Evolutionary conservation across 2,113 vertebrate genomes (phyloP).

Genomic region (Limanda limanda): DNA sequence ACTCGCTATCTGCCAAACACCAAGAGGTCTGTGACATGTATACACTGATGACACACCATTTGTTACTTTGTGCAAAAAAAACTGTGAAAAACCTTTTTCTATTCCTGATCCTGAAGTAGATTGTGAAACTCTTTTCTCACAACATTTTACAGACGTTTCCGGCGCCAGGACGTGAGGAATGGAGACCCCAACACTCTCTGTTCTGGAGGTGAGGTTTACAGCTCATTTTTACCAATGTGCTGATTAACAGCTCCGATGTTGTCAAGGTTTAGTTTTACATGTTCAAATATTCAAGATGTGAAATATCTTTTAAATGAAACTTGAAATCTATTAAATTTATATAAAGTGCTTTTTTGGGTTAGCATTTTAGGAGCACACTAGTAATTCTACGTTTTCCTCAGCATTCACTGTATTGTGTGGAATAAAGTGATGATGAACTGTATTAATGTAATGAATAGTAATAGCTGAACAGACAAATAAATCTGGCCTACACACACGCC

Average conservation of each 20-base stretch:
- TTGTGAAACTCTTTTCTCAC: neutral
- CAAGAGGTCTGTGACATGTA: slow-evolving; percentile 84
- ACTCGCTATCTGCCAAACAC: slow-evolving; percentile 94
- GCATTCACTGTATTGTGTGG: neutral
- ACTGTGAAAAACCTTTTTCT: neutral
- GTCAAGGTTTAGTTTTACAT: neutral
- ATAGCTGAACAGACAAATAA: neutral
- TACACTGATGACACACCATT: neutral
- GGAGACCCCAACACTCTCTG: slow-evolving; percentile 94
- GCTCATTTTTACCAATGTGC: neutral
- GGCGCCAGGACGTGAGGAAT: slow-evolving; percentile 94
- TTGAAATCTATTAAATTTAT: no score
- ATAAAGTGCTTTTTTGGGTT: neutral
- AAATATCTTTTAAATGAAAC: neutral
- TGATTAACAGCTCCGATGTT: neutral
- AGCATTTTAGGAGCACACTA: neutral
- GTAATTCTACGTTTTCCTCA: neutral
- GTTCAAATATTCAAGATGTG: neutral
- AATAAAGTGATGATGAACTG: neutral
- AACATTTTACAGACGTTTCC: slow-evolving; percentile 86
- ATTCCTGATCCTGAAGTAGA: neutral
- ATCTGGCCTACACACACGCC: neutral
- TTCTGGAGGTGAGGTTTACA: slow-evolving; percentile 87
- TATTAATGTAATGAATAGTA: neutral
- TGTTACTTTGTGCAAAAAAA: no score